phyloP scores from a whole-genome alignment of 2,113 vertebrate genomes.

The Amphiprion ocellaris region DNA sequence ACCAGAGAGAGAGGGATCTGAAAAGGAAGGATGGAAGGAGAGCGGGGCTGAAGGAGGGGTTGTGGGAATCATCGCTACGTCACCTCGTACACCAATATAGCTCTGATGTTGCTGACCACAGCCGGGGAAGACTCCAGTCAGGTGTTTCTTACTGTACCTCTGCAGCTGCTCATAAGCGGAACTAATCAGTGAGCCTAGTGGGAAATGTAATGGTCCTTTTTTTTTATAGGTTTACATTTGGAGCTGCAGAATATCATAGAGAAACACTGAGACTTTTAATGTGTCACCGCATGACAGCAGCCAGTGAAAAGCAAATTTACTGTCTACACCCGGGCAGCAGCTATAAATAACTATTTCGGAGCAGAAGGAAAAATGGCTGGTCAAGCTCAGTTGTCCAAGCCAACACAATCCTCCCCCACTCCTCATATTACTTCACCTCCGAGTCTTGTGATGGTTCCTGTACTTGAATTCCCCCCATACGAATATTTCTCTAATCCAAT shows the following conservation, averaged over 20 bases:
- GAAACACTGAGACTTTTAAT: constrained; percentile 1
- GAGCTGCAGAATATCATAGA: neutral
- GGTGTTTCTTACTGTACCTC: constrained; percentile 16
- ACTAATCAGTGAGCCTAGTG: neutral
- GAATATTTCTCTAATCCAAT: constrained; percentile 28
- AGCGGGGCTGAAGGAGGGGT: constrained; percentile 43
- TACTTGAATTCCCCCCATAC: constrained; percentile 26
- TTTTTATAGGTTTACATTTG: neutral
- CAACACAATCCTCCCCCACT: constrained; percentile 47
- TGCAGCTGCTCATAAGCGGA: neutral
- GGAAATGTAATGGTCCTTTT: neutral
- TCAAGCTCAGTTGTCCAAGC: constrained; percentile 62
- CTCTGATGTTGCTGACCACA: constrained; percentile 77
- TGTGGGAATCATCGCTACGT: constrained; percentile 57
- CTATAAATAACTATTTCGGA: constrained; percentile 75
- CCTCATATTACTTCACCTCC: constrained; percentile 64
- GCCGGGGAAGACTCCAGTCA: constrained; percentile 48
- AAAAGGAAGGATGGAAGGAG: constrained; percentile 25
- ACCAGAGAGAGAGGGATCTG: constrained; percentile 2
- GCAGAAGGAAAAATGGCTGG: constrained; percentile 62
- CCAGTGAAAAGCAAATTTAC: constrained; percentile 35
- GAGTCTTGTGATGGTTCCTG: constrained; percentile 51
- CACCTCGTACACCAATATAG: constrained; percentile 73
- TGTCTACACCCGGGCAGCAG: constrained; percentile 39
- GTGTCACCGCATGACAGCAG: constrained; percentile 30